Base-by-base conservation (phyloP, 2,113 vertebrate genomes). In the Petrocephalus microphthalmus region DNA sequence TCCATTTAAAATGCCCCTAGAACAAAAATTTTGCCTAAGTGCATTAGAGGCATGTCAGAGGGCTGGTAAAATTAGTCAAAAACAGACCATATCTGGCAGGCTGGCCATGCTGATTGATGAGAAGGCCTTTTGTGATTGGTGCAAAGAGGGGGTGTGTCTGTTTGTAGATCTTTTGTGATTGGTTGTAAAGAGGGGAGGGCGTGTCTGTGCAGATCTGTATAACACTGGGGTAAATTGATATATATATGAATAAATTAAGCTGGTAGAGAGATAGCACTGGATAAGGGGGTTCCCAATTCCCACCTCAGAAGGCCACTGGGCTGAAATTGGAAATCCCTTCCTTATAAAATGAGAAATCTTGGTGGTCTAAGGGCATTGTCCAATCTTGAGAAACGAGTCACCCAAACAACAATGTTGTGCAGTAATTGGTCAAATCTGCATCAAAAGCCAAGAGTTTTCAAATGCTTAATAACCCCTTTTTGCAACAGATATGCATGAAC, bases 11-110 rank as follows among this genome's bases (percentile, higher is more conserved):
- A 83, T 47, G 5, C 5, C 22, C 25, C 51, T 19, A 85, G 47
- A 85, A 33, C 83, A 53, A 85, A 85, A 53, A 22, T 85, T 85
- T 56, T 85, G n/a, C n/a, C 7, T 22, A 83, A 85, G 51, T 33
- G 49, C 7, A 54, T 33, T 53, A n/a, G 20, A 22, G 22, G 5
- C 51, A 5, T 54, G 29, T 56, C 84, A 33, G 51, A 54, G 29
- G 15, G 5, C 51, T 3, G 13, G n/a, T 37, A 85, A 85, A n/a
- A 37, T 85, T 29, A 85, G 51, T 10, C 11, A 17, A 20, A 6
- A 81, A 1, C 52, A 53, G 52, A 5, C 52, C 52, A 42, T 13
- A 81, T 7, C 20, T n/a, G 42, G 25, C 22, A 29, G 52, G 51
- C 17, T 42, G 17, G 19, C n/a, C 19, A 19, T 17, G 49, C n/a